Percentiles rank a stretch among this genome's conserved stretches.
These are phyloP conservation scores for Sciurus niger DNA, from an alignment of 2,113 vertebrate species.

Conservation along the genomic window DNA sequence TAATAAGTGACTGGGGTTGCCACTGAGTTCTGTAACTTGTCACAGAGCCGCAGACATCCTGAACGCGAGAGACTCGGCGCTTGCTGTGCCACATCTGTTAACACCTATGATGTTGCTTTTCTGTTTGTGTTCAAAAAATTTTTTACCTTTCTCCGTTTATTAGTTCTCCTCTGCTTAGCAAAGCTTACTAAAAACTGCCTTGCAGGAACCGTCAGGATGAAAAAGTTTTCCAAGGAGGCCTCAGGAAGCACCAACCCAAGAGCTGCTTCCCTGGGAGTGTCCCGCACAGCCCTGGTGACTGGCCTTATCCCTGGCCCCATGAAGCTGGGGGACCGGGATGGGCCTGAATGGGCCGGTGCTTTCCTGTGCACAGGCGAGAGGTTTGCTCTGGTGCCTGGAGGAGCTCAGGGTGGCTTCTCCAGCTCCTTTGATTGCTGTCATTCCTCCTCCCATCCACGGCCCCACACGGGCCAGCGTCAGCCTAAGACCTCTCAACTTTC, in stretches of 20 bases:
- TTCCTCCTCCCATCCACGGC: background rate
- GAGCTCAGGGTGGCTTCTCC: accelerated
- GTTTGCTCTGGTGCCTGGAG: background rate
- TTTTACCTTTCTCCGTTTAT: background rate
- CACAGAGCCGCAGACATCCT: background rate
- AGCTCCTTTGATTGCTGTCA: background rate
- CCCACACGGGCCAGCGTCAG: background rate
- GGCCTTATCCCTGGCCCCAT: background rate
- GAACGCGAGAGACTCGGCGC: background rate
- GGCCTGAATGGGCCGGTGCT: background rate
- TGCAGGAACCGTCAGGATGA: background rate
- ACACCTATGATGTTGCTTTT: background rate
- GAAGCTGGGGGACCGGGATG: background rate
- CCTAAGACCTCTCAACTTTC: background rate
- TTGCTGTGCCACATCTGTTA: background rate
- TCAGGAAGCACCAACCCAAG: background rate
- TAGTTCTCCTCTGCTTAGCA: background rate
- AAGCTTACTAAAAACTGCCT: background rate
- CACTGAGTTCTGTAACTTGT: accelerated
- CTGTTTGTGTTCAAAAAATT: background rate
- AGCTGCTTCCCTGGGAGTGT: background rate
- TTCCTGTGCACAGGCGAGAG: background rate
- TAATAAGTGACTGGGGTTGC: background rate
- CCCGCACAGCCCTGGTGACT: accelerated
- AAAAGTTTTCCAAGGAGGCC: background rate